Conservation (phyloP, 2,888 invertebrate species). For the Fragum fragum region DNA sequence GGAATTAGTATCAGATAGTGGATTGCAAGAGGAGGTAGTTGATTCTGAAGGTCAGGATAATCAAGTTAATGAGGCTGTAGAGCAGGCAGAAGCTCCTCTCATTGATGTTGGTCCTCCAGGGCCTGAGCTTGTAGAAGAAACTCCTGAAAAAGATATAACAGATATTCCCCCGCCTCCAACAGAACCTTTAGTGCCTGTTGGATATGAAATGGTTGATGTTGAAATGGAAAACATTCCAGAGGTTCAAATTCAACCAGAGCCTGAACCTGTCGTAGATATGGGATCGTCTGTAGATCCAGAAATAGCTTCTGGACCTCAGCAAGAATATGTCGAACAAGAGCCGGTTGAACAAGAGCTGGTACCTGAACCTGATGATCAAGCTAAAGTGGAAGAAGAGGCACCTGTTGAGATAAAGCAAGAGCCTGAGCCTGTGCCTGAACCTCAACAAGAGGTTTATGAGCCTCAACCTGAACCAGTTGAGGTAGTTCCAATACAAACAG, state of each 20-base stretch:
- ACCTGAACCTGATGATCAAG: slow-evolving; percentile 24
- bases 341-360: slow-evolving; percentile 23
- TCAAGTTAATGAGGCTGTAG: slow-evolving; percentile 49
- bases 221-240: slow-evolving; percentile 18
- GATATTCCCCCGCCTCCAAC: slow-evolving; percentile 17
- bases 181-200: slow-evolving; percentile 15
- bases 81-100: slow-evolving; percentile 40
- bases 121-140: slow-evolving; percentile 14
- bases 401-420: slow-evolving; percentile 30
- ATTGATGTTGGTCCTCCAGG: slow-evolving; percentile 53
- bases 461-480: slow-evolving; percentile 27
- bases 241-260: neutral
- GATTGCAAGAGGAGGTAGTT: slow-evolving; percentile 52
- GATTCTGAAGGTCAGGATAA: slow-evolving; percentile 50
- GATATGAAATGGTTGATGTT: neutral
- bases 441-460: slow-evolving; percentile 15
- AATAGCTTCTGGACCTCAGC: slow-evolving; percentile 20
- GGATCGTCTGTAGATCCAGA: slow-evolving; percentile 30
- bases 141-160: slow-evolving; percentile 7
- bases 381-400: slow-evolving; percentile 1
- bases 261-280: slow-evolving; percentile 27
- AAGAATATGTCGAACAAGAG: slow-evolving; percentile 32
- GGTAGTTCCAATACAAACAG: slow-evolving; percentile 7
- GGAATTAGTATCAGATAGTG: slow-evolving; percentile 65
- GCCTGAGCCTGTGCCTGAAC: slow-evolving; percentile 33